Base-by-base conservation (phyloP, 2,888 invertebrate species). In the Hermodice carunculata region DNA sequence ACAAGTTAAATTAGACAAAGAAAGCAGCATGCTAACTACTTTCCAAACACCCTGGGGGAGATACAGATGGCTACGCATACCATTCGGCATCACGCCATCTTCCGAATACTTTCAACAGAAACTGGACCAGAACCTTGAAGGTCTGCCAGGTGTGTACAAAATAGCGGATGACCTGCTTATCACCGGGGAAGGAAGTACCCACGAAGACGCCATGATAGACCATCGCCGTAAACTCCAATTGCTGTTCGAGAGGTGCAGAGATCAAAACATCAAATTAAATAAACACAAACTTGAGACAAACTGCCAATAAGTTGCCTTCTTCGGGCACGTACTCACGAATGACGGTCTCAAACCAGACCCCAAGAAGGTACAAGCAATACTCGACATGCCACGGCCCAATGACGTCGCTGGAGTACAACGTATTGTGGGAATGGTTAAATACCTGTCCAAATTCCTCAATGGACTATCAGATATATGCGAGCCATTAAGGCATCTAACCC, bases 141-240 rank as follows among this genome's bases (percentile, higher is more conserved):
- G 73, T 2, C 56, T 74, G 22, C 56, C 34, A 44, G 70, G 73
- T 22, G 66, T 73, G 2, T 22, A 60, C 4, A 48, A 52, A 26
- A 68, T 76, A 6, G 64, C 68, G 4, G 74, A 76, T 58, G 75
- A 73, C 44, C 65, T 74, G 17, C 37, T 75, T 14, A 53, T 71
- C 8, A n/a, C n/a, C n/a, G n/a, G n/a, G n/a, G n/a, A n/a, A n/a
- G n/a, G n/a, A n/a, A n/a, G n/a, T n/a, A n/a, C 63, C 29, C 56
- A 54, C 61, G 74, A 65, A 52, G 63, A 70, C 28, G 67, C 71
- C n/a, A n/a, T n/a, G n/a, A n/a, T 32, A 34, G 67, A 68, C 40
- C 70, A 71, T 58, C 73, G 66, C 51, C 37, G 43, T 32, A 67
- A 67, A 17, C 46, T 71, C 24, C 14, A 22, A 17, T 29, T 32